phyloP scores from a whole-genome alignment of 2,888 invertebrate species.

The Diloba caeruleocephala region DNA sequence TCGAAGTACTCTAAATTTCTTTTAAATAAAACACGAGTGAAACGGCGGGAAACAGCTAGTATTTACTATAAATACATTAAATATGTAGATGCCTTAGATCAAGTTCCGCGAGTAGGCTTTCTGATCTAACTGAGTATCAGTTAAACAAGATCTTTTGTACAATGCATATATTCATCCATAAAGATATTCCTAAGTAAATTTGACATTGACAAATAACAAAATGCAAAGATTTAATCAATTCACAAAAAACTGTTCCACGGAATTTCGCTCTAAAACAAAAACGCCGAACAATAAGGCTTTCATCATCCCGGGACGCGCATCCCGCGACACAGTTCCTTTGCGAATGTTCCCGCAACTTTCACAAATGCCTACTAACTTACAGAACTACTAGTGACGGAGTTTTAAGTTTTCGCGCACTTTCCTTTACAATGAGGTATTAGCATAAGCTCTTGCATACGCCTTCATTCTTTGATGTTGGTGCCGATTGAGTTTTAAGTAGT shows the following conservation, averaged over 20 bases:
- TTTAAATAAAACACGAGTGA: too few relatives aligned
- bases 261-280: slow-evolving; percentile 6
- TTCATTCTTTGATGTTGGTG: slow-evolving; percentile 28
- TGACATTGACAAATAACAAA: too few relatives aligned
- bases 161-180: too few relatives aligned
- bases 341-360: slow-evolving; percentile 37
- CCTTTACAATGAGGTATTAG: slow-evolving; percentile 49
- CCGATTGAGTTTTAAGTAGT: slow-evolving; percentile 42
- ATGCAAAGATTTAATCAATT: too few relatives aligned
- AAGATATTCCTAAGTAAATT: too few relatives aligned
- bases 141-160: too few relatives aligned
- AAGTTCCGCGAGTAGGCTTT: not conserved
- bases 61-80: too few relatives aligned
- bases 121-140: too few relatives aligned
- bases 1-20: too few relatives aligned
- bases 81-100: slow-evolving; percentile 31
- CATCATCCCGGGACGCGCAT: slow-evolving; percentile 23
- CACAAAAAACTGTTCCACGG: slow-evolving; percentile 12
- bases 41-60: too few relatives aligned
- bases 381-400: slow-evolving; percentile 41
- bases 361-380: slow-evolving; percentile 45
- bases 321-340: slow-evolving; percentile 47
- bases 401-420: slow-evolving; percentile 49
- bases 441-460: slow-evolving; percentile 38
- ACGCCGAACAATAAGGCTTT: slow-evolving; percentile 34